Conservation (phyloP, 1,140 invertebrate genomes). For the Maniola jurtina region DNA sequence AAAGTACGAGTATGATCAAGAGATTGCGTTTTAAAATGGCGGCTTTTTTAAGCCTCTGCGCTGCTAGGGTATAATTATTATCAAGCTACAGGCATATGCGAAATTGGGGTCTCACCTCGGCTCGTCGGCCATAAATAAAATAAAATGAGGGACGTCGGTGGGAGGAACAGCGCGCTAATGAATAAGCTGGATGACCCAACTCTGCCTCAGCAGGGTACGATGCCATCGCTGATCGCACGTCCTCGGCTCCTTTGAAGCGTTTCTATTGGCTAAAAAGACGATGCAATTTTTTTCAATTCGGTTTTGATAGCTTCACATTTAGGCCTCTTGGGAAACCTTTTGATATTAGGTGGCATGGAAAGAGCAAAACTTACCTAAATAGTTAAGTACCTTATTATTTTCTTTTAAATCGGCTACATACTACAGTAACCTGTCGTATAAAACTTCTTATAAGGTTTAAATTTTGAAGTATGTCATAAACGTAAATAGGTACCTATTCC, state of each 20-base stretch:
- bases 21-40: constrained; percentile 50
- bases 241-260: constrained; percentile 19
- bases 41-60: constrained; percentile 53
- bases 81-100: constrained; percentile 68
- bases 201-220: constrained; percentile 49
- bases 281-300: background rate
- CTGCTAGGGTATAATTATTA: constrained; percentile 75
- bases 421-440: too few relatives aligned
- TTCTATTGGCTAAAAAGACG: constrained; percentile 36
- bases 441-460: too few relatives aligned
- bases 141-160: constrained; percentile 68
- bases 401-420: too few relatives aligned
- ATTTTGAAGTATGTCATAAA: too few relatives aligned
- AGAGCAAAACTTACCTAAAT: too few relatives aligned
- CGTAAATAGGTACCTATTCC: too few relatives aligned
- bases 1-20: constrained; percentile 26
- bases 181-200: constrained; percentile 63
- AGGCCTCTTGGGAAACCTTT: too few relatives aligned
- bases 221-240: constrained; percentile 20
- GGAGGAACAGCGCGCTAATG: constrained; percentile 72
- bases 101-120: constrained; percentile 76
- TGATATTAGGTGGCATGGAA: too few relatives aligned
- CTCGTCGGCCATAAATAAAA: constrained; percentile 73
- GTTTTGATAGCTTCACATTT: too few relatives aligned
- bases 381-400: too few relatives aligned